Evolutionary conservation across 2,888 invertebrate species (phyloP).

Genomic region (Celastrina argiolus): DNA sequence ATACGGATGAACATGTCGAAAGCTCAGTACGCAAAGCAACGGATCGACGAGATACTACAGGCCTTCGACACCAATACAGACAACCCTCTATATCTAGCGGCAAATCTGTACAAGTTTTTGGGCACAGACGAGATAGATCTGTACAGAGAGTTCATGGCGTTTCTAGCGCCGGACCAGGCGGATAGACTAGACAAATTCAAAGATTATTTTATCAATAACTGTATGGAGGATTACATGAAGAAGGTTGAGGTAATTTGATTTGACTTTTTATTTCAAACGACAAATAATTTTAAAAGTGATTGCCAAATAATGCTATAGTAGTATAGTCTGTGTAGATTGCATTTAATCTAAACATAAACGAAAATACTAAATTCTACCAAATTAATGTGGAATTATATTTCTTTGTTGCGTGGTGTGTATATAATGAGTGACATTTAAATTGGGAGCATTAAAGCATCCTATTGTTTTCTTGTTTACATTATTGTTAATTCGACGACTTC

Average conservation of each 20-base stretch:
- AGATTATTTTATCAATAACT: constrained; percentile 55
- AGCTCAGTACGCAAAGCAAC: constrained; percentile 39
- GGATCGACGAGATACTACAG: constrained; percentile 39
- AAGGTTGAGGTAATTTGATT: constrained; percentile 55
- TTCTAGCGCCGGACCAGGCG: constrained; percentile 60
- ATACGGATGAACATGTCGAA: constrained; percentile 35
- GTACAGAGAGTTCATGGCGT: constrained; percentile 56
- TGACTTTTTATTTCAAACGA: no score
- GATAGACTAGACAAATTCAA: constrained; percentile 47
- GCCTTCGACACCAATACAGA: constrained; percentile 43
- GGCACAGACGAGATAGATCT: constrained; percentile 47
- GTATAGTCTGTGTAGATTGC: no score
- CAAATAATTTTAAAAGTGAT: no score
- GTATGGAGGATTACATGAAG: constrained; percentile 45
- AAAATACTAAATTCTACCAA: no score
- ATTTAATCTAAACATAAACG: no score
- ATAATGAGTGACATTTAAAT: no score
- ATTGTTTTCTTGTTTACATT: no score
- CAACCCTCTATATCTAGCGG: constrained; percentile 42
- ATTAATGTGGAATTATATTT: no score
- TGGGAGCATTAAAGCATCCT: no score
- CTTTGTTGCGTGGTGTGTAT: no score
- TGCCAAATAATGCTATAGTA: no score
- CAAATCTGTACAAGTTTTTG: constrained; percentile 39
- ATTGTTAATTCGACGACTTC: no score